Evolutionary conservation across 2,113 vertebrate species (phyloP).

Genomic region (Elephas maximus): DNA sequence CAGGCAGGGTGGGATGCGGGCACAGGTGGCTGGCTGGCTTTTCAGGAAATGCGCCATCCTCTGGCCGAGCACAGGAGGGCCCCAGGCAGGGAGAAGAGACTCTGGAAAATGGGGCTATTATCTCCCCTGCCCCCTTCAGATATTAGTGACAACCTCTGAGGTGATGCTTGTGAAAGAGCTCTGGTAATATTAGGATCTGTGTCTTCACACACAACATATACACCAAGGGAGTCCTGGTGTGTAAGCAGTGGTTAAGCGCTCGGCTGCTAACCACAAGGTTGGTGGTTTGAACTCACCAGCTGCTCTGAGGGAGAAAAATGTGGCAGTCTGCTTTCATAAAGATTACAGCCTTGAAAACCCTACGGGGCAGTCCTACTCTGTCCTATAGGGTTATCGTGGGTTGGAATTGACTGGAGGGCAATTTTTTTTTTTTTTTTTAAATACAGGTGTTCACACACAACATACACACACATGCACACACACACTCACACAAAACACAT

Average conservation of each 20-base stretch:
- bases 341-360: background rate
- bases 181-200: no score
- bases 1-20: accelerated
- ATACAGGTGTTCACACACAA: background rate
- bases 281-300: background rate
- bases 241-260: background rate
- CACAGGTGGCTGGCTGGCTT: accelerated
- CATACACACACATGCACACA: background rate
- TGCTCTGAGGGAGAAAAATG: background rate
- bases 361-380: background rate
- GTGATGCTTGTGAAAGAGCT: accelerated
- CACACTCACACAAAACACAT: background rate
- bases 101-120: accelerated
- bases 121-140: no score
- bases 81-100: background rate
- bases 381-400: background rate
- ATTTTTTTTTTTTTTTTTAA: background rate
- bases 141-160: accelerated
- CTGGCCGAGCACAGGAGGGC: background rate
- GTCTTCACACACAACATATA: no score
- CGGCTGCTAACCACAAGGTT: background rate
- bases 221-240: background rate
- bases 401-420: background rate
- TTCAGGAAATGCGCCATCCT: accelerated
- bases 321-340: background rate